Evolutionary conservation across 2,888 invertebrate genomes (phyloP), one percentile per base, ranked within the genome.

Genomic region (Magallana nippona): DNA sequence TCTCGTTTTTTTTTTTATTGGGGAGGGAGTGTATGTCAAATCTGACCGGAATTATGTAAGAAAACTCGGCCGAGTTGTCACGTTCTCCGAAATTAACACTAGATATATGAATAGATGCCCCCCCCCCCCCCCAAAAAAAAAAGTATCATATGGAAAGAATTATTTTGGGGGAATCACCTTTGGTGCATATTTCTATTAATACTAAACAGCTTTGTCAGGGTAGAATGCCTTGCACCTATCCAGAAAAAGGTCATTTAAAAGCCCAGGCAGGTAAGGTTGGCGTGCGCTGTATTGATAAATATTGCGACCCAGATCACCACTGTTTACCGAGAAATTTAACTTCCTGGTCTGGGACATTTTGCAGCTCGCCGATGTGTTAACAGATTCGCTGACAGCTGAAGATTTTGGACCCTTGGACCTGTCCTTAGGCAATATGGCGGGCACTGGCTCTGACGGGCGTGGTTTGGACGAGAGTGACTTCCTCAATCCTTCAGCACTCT

Each of bases 311-410:
- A 80, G 80, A 80, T 55, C 62, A 62, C n/a, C 22, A 62, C 55
- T 22, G 56, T 13, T 44, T 44, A 13, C 11, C 78, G 44, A 44
- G 78, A 44, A 78, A 44, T 17, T 79, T 56, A 10, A 79, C 79
- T 79, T 79, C 79, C 79, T 27, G 19, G 71, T 71, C 62, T 62
- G 19, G 27, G 44, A 44, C n/a, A 55, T 79, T 77, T 82, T 57
- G 17, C 83, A 86, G 85, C 57, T 86, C 19, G 83, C 83, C 19
- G 85, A 86, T 84, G 85, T 86, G 17, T 58, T 86, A n/a, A 84
- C 85, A n/a, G 85, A 86, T 44, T 71, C 80, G 8, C 80, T 86
- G 17, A 71, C 55, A 44, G 56, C 77, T 1, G 82, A 83, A 22
- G 85, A 86, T 17, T 84, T 63, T 27, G 82, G 79, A 58, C 79